Conservation (phyloP, 2,888 invertebrate species). For the Lithodes maja region DNA sequence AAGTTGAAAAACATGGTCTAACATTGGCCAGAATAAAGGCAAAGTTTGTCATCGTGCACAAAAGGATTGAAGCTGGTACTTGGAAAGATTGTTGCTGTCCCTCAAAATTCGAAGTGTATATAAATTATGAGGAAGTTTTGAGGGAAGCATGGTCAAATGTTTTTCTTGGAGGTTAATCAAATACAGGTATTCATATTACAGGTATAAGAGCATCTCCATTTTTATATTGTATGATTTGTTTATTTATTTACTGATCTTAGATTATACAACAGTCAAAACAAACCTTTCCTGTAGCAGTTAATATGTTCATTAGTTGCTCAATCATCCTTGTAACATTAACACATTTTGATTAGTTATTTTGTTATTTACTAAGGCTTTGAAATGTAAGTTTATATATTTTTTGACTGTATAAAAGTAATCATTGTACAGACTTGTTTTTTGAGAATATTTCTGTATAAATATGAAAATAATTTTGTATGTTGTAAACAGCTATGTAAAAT, state of each 20-base stretch:
- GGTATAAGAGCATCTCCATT: not conserved
- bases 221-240: not conserved
- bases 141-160: not conserved
- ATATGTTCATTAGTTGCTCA: not conserved
- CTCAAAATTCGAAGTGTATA: conserved; percentile 2
- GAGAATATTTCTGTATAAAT: conserved; percentile 27
- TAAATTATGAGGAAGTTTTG: not conserved
- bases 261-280: not conserved
- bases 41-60: not conserved
- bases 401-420: conserved; percentile 19
- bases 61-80: not conserved
- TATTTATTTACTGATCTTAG: not conserved
- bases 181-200: not conserved
- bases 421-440: conserved; percentile 11
- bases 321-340: not conserved
- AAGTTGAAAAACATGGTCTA: too few relatives aligned
- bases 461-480: conserved; percentile 16
- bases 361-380: not conserved
- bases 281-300: not conserved
- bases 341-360: not conserved
- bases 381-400: conserved; percentile 12
- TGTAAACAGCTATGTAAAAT: conserved; percentile 23
- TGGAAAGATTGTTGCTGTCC: not conserved
- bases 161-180: not conserved
- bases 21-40: too few relatives aligned